phyloP scores from a whole-genome alignment of 2,888 invertebrate species.

The Lottia scabra region DNA sequence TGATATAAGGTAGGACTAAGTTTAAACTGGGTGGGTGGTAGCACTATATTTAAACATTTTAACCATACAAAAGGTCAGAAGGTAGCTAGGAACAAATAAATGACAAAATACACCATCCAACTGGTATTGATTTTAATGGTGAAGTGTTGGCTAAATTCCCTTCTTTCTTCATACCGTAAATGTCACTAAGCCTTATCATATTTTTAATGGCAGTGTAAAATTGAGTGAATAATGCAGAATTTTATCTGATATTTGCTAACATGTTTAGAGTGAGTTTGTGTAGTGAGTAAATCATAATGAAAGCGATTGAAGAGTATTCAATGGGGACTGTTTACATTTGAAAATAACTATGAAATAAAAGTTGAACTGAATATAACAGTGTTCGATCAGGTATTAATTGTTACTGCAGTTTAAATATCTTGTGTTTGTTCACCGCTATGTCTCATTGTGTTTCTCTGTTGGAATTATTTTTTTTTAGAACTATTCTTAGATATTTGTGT shows the following conservation, averaged over 20 bases:
- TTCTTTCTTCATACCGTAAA: neutral
- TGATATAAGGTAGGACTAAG: neutral
- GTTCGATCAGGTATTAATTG: too few relatives aligned
- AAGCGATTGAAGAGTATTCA: too few relatives aligned
- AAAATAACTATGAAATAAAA: too few relatives aligned
- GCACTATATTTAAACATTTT: conserved; percentile 3
- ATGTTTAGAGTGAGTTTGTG: neutral
- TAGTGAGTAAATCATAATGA: neutral
- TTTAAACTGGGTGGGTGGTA: conserved; percentile 4
- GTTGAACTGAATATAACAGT: too few relatives aligned
- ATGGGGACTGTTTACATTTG: too few relatives aligned
- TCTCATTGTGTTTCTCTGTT: too few relatives aligned
- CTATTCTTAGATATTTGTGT: too few relatives aligned
- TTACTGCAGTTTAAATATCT: too few relatives aligned
- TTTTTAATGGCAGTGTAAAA: neutral
- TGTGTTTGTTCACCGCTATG: too few relatives aligned
- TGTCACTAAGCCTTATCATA: neutral
- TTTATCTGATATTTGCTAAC: too few relatives aligned
- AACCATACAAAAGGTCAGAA: neutral
- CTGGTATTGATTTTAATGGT: conserved; percentile 2
- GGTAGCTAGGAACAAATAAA: conserved; percentile 3
- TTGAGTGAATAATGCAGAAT: neutral
- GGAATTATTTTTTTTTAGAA: too few relatives aligned
- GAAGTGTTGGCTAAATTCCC: neutral
- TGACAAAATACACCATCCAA: conserved; percentile 5